A percentile compares a stretch with the other conserved stretches of the same genome.
Conservation (phyloP, 2,113 vertebrate species). For the Bucco capensis region DNA sequence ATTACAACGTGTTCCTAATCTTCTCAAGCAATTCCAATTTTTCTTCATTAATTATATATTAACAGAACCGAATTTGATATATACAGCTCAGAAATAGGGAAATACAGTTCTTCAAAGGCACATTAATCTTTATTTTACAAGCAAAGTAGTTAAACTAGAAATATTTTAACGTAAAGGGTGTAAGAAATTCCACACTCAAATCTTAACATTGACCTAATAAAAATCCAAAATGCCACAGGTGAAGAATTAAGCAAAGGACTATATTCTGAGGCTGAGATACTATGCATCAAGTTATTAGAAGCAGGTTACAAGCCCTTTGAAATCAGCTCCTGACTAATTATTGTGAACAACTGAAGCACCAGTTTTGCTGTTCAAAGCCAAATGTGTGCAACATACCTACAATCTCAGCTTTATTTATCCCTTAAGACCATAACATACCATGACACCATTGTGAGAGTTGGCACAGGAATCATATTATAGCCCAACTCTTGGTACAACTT, state of each 20-base stretch:
- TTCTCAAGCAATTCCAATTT: background rate
- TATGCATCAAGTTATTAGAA: background rate
- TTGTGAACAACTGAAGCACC: background rate
- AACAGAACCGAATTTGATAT: background rate
- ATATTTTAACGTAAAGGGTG: background rate
- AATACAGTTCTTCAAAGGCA: background rate
- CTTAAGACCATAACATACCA: background rate
- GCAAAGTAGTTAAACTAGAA: background rate
- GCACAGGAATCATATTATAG: background rate
- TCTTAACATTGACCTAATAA: background rate
- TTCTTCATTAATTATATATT: background rate
- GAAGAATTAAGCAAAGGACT: background rate
- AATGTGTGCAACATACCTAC: background rate
- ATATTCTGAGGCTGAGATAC: background rate
- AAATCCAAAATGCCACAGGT: background rate
- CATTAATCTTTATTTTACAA: background rate
- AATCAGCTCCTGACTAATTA: conserved; percentile 30
- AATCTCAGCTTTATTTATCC: background rate
- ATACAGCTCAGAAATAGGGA: background rate
- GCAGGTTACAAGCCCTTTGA: background rate
- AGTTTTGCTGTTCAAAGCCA: background rate
- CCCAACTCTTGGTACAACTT: background rate
- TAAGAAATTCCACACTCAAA: background rate
- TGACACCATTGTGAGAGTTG: background rate
- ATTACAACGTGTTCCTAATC: background rate